Base-by-base conservation (phyloP, 2,113 vertebrate species). In the Festucalex cinctus region DNA sequence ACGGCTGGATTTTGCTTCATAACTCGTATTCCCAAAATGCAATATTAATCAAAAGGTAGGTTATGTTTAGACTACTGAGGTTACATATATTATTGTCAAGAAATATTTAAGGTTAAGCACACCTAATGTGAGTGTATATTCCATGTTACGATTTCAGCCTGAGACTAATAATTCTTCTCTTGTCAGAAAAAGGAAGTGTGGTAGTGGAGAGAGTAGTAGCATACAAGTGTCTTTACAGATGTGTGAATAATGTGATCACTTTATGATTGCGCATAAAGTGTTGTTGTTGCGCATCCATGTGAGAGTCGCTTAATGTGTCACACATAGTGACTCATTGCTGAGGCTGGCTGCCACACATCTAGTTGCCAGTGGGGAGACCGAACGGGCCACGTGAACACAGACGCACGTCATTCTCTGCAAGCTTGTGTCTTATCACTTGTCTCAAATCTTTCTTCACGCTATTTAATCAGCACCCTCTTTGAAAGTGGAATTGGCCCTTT, bases 301-400 rank as follows among this genome's bases (percentile, higher is more conserved):
- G 62, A 78, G 62, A 68, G 70, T 66, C 66, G 75, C 53, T 73
- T 65, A 46, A 57, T 54, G 67, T 63, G 49, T 49, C 53, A 57
- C 70, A 17, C 20, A 62, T 65, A 69, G 73, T 84, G 75, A 79
- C 72, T 86, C 68, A 76, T 63, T 63, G 24, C 58, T 75, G 58
- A 80, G 71, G 43, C 44, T 46, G 68, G 36, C 63, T 87, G 79
- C 82, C 81, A 66, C 67, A 19, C 22, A 49, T 85, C 81, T 81
- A 84, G 37, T 22, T 39, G 43, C 68, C 72, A 67, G 78, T 75
- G 69, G 71, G 80, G 67, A 75, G 74, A 73, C 63, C 0, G 74
- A 80, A 83, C 79, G 80, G 81, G 82, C 73, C 84, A 83, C 76
- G 6, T 20, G 66, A 43, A 57, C 74, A 67, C 61, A 75, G 39